These are phyloP conservation scores for Lasioglossum baleicum DNA, from an alignment of 1,140 invertebrate species.

Conservation along the genomic window DNA sequence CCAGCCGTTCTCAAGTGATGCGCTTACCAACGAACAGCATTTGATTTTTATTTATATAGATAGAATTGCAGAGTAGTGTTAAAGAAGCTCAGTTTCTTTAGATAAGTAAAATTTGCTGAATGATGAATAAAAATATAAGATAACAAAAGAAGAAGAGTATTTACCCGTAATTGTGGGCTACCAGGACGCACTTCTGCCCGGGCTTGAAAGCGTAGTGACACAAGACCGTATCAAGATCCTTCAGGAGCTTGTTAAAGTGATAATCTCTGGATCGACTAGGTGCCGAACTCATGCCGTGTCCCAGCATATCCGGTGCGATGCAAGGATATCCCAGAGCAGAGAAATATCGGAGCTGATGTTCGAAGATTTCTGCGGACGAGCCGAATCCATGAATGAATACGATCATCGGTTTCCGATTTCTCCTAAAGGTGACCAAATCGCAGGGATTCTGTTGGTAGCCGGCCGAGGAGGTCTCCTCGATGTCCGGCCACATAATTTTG, in stretches of 20 bases:
- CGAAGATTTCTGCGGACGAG: conserved; percentile 86
- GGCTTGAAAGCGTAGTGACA: conserved; percentile 81
- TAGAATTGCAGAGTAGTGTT: too few relatives aligned
- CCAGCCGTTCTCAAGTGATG: too few relatives aligned
- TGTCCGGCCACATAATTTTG: conserved; percentile 46
- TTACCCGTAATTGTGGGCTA: conserved; percentile 79
- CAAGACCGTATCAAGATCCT: conserved; percentile 83
- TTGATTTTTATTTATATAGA: too few relatives aligned
- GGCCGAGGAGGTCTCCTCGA: conserved; percentile 27
- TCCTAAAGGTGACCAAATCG: conserved; percentile 61
- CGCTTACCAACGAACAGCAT: too few relatives aligned
- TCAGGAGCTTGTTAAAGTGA: conserved; percentile 83
- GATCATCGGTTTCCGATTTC: conserved; percentile 81
- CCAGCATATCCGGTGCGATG: conserved; percentile 86
- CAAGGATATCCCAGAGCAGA: conserved; percentile 83
- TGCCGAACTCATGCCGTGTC: conserved; percentile 86
- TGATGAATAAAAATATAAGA: background rate
- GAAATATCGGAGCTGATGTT: conserved; percentile 84
- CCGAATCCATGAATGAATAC: conserved; percentile 89
- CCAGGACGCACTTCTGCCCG: conserved; percentile 75
- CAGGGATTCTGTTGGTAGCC: conserved; percentile 20
- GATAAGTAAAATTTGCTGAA: too few relatives aligned
- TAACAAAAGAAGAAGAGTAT: background rate
- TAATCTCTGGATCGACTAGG: conserved; percentile 82
- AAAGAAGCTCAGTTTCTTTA: too few relatives aligned